These are phyloP conservation scores for Dicyrtoma fusca DNA, from an alignment of 2,888 invertebrate species.

Conservation along the genomic window DNA sequence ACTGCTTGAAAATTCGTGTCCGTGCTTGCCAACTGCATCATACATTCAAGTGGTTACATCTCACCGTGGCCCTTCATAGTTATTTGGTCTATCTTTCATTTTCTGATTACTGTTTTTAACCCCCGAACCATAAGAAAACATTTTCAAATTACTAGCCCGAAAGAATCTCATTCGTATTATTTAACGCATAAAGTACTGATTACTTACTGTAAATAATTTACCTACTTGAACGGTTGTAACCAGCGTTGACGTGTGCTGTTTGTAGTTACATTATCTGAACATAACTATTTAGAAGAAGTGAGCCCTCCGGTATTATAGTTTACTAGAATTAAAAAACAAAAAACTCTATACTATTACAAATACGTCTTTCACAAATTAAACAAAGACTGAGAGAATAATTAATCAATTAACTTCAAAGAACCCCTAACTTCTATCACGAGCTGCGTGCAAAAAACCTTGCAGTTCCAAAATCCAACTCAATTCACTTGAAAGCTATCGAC, in stretches of 20 bases:
- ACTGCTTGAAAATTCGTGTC: constrained; percentile 85
- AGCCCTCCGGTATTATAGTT: no score
- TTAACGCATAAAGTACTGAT: neutral
- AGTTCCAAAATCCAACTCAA: no score
- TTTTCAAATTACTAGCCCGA: neutral
- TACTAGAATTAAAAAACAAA: neutral
- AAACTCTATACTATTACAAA: neutral
- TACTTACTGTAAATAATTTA: constrained; percentile 1
- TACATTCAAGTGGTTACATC: constrained; percentile 94
- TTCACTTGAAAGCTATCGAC: neutral
- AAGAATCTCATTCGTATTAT: constrained; percentile 9
- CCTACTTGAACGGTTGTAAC: no score
- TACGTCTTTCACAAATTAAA: neutral
- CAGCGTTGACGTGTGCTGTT: constrained; percentile 9
- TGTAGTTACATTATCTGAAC: neutral
- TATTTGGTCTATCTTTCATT: constrained; percentile 68
- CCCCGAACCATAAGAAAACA: neutral
- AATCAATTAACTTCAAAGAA: no score
- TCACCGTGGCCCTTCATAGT: constrained; percentile 84
- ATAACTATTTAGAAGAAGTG: no score
- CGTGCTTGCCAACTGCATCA: constrained; percentile 86
- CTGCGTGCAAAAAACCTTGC: no score
- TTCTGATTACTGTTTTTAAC: constrained; percentile 42
- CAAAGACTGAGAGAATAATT: neutral
- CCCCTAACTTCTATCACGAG: no score